Evolutionary conservation across 2,888 invertebrate genomes (phyloP).

Genomic region (Patella ulyssiponensis): DNA sequence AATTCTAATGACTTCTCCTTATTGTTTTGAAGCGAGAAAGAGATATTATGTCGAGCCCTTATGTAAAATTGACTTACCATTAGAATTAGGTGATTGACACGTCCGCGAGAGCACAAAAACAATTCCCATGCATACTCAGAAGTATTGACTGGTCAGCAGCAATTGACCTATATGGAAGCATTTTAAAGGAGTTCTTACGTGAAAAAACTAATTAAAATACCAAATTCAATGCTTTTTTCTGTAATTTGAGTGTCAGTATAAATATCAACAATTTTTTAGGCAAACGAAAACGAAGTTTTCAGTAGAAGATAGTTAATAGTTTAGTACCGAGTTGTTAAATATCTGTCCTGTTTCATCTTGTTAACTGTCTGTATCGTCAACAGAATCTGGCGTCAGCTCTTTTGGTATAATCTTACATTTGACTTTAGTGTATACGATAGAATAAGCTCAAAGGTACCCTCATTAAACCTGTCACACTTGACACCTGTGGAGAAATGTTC

Average conservation of each 20-base stretch:
- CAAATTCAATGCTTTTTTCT: too few species aligned
- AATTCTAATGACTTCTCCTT: background rate
- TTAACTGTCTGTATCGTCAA: too few species aligned
- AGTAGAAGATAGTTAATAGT: too few species aligned
- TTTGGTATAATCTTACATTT: too few species aligned
- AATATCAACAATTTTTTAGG: too few species aligned
- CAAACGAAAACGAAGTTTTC: too few species aligned
- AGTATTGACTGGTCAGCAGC: background rate
- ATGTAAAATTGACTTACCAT: conserved; percentile 3
- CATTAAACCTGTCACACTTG: background rate
- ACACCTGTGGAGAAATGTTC: background rate
- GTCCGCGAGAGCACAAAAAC: background rate
- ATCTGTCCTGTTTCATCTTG: too few species aligned
- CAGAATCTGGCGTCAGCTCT: too few species aligned
- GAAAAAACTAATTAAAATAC: too few species aligned
- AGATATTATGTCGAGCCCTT: background rate
- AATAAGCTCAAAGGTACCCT: background rate
- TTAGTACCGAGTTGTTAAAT: too few species aligned
- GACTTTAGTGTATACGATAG: background rate
- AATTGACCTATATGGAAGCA: background rate
- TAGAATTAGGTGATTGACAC: background rate
- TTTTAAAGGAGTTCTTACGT: too few species aligned
- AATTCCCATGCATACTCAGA: background rate
- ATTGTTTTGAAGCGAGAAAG: background rate
- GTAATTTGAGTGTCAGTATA: too few species aligned